Percentiles rank a stretch among this genome's conserved stretches.
phyloP scores from a whole-genome alignment of 2,797 vertebrate species.

The Oceanodroma leucorhoa region DNA sequence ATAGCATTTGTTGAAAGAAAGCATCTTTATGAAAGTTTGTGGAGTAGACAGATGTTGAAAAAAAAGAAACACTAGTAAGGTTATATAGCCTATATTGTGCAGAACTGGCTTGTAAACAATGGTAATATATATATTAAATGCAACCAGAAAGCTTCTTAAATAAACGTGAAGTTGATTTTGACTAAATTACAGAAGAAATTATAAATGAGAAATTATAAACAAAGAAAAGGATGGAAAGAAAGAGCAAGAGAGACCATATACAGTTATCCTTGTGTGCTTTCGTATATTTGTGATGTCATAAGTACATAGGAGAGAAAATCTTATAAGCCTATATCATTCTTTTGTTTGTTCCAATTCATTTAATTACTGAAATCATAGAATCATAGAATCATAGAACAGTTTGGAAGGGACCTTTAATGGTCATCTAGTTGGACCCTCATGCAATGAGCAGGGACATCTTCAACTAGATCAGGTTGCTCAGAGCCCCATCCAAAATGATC shows the following conservation, averaged over 20 bases:
- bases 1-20: background rate
- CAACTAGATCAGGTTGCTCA: too few relatives aligned
- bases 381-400: too few relatives aligned
- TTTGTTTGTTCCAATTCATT: too few relatives aligned
- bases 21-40: background rate
- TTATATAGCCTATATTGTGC: background rate
- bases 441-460: too few relatives aligned
- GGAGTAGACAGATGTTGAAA: background rate
- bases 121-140: background rate
- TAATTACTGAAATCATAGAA: too few relatives aligned
- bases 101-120: background rate
- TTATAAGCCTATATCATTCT: too few relatives aligned
- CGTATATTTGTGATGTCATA: background rate
- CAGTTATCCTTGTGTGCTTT: background rate
- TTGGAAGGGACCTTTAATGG: too few relatives aligned
- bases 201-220: background rate
- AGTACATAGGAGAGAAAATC: too few relatives aligned
- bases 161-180: too few relatives aligned
- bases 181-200: too few relatives aligned
- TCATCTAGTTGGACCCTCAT: too few relatives aligned
- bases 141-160: background rate
- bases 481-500: too few relatives aligned
- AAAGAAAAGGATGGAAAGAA: background rate
- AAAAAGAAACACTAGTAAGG: background rate
- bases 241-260: background rate